These are phyloP conservation scores for Drosophila ohnishii DNA, from an alignment of 1,140 invertebrate species.

Conservation along the genomic window DNA sequence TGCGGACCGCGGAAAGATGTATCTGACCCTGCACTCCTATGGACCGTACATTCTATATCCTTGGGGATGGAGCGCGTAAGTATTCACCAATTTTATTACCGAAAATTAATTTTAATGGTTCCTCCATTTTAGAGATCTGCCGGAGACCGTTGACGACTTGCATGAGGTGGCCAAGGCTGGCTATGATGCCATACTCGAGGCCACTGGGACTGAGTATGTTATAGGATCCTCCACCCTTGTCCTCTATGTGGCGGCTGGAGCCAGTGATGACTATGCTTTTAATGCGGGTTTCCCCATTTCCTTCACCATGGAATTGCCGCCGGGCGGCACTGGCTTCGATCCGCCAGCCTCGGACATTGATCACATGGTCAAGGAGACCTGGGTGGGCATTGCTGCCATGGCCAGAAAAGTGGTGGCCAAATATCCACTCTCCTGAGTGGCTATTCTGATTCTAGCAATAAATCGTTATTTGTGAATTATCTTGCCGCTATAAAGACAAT, in stretches of 20 bases:
- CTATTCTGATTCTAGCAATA: background rate
- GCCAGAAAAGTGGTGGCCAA: constrained; percentile 62
- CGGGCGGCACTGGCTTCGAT: constrained; percentile 85
- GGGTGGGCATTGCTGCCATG: constrained; percentile 85
- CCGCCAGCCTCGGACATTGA: constrained; percentile 87
- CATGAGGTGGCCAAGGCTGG: constrained; percentile 83
- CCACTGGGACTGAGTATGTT: constrained; percentile 84
- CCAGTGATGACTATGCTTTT: constrained; percentile 88
- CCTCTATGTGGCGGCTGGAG: constrained; percentile 84
- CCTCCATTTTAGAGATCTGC: constrained; percentile 51
- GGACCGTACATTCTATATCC: constrained; percentile 88
- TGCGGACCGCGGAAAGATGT: constrained; percentile 85
- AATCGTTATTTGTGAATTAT: constrained; percentile 19
- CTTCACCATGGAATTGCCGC: constrained; percentile 88
- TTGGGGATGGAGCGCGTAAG: constrained; percentile 86
- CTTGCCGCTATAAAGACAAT: background rate
- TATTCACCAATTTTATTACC: background rate
- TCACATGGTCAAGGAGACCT: constrained; percentile 87
- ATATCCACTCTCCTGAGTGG: constrained; percentile 50
- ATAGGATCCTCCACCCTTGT: constrained; percentile 86
- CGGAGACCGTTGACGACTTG: constrained; percentile 77
- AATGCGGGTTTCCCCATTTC: constrained; percentile 86
- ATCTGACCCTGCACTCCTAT: constrained; percentile 88
- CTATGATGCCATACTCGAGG: constrained; percentile 81
- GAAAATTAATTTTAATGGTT: background rate